Conservation (phyloP, 2,113 vertebrate genomes). For the Periophthalmus modestus region DNA sequence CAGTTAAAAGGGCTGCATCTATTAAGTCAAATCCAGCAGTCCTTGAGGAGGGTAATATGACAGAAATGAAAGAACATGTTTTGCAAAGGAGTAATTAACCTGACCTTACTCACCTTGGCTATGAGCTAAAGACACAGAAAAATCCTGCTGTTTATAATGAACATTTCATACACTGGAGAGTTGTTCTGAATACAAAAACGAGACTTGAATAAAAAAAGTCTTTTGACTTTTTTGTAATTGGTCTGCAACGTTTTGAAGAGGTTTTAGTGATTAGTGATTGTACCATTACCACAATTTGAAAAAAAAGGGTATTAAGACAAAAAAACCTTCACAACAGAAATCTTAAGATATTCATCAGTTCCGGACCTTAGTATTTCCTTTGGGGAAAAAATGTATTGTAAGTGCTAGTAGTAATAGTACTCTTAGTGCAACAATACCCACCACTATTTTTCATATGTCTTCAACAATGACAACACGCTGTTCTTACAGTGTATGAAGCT, state of each 20-base stretch:
- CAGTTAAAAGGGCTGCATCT: not conserved
- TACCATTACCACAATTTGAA: too few species aligned
- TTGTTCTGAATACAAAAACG: not conserved
- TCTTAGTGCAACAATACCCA: too few species aligned
- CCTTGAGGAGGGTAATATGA: slow-evolving; percentile 20
- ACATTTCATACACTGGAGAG: not conserved
- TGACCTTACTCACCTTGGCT: slow-evolving; percentile 25
- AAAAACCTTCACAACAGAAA: not conserved
- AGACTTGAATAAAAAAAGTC: not conserved
- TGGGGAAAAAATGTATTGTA: not conserved
- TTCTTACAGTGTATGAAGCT: too few species aligned
- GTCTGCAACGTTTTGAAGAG: not conserved
- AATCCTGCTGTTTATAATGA: not conserved
- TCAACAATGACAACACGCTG: too few species aligned
- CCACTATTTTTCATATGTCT: too few species aligned
- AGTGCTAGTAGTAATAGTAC: too few species aligned
- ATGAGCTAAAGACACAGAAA: not conserved
- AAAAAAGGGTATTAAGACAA: too few species aligned
- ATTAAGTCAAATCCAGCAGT: slow-evolving; percentile 7
- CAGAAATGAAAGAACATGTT: slow-evolving; percentile 16
- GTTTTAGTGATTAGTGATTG: not conserved
- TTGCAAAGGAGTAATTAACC: slow-evolving; percentile 23
- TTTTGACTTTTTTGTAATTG: not conserved
- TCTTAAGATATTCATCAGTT: not conserved
- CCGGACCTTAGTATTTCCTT: not conserved